Percentiles rank a stretch among this genome's conserved stretches.
Evolutionary conservation across 2,797 vertebrate genomes (phyloP).

Genomic region (Diglossa cyanea): DNA sequence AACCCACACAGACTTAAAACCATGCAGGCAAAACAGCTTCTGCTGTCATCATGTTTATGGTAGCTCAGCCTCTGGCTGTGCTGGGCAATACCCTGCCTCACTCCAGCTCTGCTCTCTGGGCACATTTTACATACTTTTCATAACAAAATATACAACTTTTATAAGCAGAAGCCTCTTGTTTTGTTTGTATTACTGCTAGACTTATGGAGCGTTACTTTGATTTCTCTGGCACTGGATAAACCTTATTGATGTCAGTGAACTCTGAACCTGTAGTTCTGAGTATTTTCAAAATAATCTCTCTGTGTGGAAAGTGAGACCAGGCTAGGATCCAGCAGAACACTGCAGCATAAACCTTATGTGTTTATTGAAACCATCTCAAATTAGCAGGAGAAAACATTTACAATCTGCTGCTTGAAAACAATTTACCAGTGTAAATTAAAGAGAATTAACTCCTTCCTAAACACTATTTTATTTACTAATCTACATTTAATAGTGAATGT

Average conservation of each 20-base stretch:
- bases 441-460: neutral
- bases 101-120: neutral
- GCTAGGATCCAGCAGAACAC: neutral
- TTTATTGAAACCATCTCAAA: neutral
- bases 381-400: neutral
- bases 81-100: neutral
- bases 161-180: neutral
- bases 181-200: neutral
- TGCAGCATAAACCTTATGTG: neutral
- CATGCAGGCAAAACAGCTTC: neutral
- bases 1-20: neutral
- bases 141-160: neutral
- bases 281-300: neutral
- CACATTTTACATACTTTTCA: neutral
- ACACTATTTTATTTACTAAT: neutral
- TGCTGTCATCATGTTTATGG: neutral
- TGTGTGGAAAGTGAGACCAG: neutral
- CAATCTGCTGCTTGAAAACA: neutral
- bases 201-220: neutral
- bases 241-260: neutral
- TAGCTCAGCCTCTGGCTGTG: neutral
- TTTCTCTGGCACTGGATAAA: neutral
- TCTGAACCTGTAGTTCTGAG: neutral
- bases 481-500: neutral
- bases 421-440: neutral